These are phyloP conservation scores for Biston stratarius DNA, from an alignment of 2,888 invertebrate species.

Conservation along the genomic window DNA sequence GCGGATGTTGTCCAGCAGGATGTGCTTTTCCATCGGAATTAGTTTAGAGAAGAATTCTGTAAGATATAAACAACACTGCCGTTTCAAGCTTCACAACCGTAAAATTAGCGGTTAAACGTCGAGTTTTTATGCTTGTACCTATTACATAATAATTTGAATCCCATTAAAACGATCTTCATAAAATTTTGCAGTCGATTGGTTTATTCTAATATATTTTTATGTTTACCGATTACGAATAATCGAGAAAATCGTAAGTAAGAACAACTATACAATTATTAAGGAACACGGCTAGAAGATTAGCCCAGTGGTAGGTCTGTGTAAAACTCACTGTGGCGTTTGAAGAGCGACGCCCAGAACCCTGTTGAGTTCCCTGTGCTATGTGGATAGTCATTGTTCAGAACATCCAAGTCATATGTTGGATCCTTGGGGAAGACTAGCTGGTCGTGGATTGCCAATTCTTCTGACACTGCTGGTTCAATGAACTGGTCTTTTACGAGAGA, in stretches of 20 bases:
- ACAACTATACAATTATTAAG: no score
- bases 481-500: background rate
- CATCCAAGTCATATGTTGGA: background rate
- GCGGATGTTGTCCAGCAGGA: conserved; percentile 56
- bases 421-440: background rate
- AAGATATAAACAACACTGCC: conserved; percentile 38
- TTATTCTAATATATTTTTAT: no score
- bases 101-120: no score
- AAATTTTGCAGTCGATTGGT: no score
- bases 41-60: conserved; percentile 56
- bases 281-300: no score
- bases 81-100: no score
- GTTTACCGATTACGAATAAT: no score
- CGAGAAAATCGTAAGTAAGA: no score
- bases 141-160: no score
- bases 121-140: no score
- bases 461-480: background rate
- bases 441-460: background rate
- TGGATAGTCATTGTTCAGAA: conserved; percentile 5
- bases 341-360: background rate
- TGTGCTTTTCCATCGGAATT: conserved; percentile 55
- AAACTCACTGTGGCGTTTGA: background rate
- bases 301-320: no score
- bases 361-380: background rate
- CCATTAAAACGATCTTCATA: no score